Evolutionary conservation across 1,140 invertebrate species (phyloP).

Genomic region (Cryptotermes secundus): DNA sequence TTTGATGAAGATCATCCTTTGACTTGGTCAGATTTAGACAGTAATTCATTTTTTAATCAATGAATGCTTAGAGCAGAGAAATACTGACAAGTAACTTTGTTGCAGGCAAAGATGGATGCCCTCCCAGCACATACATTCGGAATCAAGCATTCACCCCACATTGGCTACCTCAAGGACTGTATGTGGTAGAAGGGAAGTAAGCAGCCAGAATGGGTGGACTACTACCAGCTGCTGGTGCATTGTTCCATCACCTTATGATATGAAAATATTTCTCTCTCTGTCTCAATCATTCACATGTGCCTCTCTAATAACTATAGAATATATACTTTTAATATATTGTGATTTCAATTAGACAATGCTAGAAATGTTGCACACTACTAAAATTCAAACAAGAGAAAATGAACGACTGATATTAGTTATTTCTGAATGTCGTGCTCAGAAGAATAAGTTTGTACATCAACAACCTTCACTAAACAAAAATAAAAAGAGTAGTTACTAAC

Average conservation of each 20-base stretch:
- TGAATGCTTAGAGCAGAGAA: too few species aligned
- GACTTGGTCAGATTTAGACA: neutral
- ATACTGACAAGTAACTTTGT: conserved; percentile 38
- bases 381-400: too few species aligned
- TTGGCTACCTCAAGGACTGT: conserved; percentile 60
- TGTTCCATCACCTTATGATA: neutral
- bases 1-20: neutral
- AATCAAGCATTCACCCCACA: conserved; percentile 81
- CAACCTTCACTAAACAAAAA: too few species aligned
- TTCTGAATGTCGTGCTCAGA: too few species aligned
- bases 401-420: too few species aligned
- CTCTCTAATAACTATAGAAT: neutral
- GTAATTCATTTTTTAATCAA: neutral
- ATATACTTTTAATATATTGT: neutral
- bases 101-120: conserved; percentile 56
- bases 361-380: neutral
- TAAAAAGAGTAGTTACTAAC: too few species aligned
- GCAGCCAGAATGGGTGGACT: neutral
- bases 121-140: conserved; percentile 76
- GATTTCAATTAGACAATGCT: neutral
- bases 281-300: neutral
- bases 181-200: conserved; percentile 41
- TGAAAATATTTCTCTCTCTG: neutral
- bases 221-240: neutral
- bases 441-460: too few species aligned